phyloP scores from a whole-genome alignment of 2,113 vertebrate species.

The Progne subis region DNA sequence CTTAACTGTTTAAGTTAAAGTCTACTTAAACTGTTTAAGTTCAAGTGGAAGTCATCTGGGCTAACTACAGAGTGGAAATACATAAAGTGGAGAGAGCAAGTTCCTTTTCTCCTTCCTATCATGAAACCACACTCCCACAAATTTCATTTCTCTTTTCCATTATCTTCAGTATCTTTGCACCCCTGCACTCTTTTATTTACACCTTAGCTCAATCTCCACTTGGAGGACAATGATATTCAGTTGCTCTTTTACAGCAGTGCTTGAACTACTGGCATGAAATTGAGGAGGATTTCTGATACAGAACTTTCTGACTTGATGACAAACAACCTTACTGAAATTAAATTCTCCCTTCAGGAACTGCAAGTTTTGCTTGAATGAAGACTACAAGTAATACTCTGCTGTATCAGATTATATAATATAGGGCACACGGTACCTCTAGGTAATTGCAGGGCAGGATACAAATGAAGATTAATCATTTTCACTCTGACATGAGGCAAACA shows the following conservation, averaged over 20 bases:
- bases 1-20: neutral
- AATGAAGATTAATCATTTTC: neutral
- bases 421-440: neutral
- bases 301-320: neutral
- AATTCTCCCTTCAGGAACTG: neutral
- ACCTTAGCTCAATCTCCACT: neutral
- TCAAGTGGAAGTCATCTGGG: neutral
- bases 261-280: neutral
- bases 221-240: neutral
- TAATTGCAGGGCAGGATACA: neutral
- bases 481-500: neutral
- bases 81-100: accelerated
- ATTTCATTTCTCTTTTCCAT: neutral
- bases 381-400: neutral
- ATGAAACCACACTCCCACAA: neutral
- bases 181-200: neutral
- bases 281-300: neutral
- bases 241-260: neutral
- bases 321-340: neutral
- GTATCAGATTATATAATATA: neutral
- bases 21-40: neutral
- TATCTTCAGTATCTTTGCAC: neutral
- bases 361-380: neutral
- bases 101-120: neutral
- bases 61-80: neutral